Evolutionary conservation across 2,888 invertebrate genomes (phyloP).

Genomic region (Pristionchus entomophagus): DNA sequence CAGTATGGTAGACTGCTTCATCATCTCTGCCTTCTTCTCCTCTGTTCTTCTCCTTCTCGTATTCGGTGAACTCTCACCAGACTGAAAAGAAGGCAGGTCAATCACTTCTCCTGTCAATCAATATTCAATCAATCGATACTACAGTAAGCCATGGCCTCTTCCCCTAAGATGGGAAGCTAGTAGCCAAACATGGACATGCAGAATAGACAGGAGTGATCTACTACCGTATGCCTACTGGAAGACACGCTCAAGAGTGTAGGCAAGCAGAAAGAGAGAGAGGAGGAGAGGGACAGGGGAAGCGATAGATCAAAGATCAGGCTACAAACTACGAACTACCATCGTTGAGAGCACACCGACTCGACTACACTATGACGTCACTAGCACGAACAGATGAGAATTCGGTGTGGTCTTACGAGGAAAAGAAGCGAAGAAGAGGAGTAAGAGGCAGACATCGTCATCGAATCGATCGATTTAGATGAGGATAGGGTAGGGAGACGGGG

Average conservation of each 20-base stretch:
- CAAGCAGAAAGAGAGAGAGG: background rate
- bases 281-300: background rate
- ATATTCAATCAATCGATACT: background rate
- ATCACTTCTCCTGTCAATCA: background rate
- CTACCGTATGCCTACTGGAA: background rate
- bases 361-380: slow-evolving; percentile 21
- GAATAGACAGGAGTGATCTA: background rate
- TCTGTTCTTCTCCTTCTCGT: slow-evolving; percentile 41
- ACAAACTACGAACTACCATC: slow-evolving; percentile 11
- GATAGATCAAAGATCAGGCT: slow-evolving; percentile 25
- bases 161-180: background rate
- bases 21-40: slow-evolving; percentile 48
- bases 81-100: background rate
- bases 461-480: slow-evolving; percentile 30
- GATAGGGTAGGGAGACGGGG: background rate
- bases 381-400: background rate
- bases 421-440: slow-evolving; percentile 5
- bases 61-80: slow-evolving; percentile 28
- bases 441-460: background rate
- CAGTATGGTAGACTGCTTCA: slow-evolving; percentile 43
- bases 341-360: background rate
- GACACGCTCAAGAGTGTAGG: slow-evolving; percentile 15
- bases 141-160: background rate
- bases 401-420: slow-evolving; percentile 43
- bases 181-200: background rate